Conservation (phyloP, 1,140 invertebrate species). For the Camponotus pennsylvanicus region DNA sequence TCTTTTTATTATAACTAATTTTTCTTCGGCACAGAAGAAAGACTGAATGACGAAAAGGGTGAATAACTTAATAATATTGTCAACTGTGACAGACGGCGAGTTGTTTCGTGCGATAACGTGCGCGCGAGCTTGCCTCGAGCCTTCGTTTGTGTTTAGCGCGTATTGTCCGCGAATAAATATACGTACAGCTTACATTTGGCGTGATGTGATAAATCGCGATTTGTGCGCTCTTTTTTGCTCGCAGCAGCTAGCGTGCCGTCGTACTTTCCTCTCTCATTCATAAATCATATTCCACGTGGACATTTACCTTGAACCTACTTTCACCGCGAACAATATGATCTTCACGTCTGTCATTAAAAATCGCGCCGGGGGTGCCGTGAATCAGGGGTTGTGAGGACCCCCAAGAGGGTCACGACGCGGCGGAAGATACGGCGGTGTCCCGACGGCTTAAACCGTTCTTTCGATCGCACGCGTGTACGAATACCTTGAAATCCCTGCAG, state of each 20-base stretch:
- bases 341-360: slow-evolving; percentile 68
- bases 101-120: slow-evolving; percentile 63
- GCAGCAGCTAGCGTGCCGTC: slow-evolving; percentile 36
- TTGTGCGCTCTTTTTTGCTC: slow-evolving; percentile 49
- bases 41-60: slow-evolving; percentile 12
- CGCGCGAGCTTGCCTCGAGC: slow-evolving; percentile 48
- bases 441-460: slow-evolving; percentile 35
- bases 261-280: slow-evolving; percentile 66
- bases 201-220: slow-evolving; percentile 43
- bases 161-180: slow-evolving; percentile 65
- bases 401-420: slow-evolving; percentile 39
- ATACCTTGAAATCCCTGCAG: slow-evolving; percentile 53
- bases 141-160: slow-evolving; percentile 63
- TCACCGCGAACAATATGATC: slow-evolving; percentile 40
- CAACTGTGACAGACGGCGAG: slow-evolving; percentile 60
- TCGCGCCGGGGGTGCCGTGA: slow-evolving; percentile 46
- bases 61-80: slow-evolving; percentile 58
- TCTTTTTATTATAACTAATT: slow-evolving; percentile 11
- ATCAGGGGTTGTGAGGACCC: slow-evolving; percentile 51
- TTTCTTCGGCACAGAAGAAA: neutral
- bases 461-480: slow-evolving; percentile 7
- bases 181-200: slow-evolving; percentile 43
- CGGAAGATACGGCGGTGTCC: slow-evolving; percentile 35
- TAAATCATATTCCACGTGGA: slow-evolving; percentile 60
- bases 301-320: slow-evolving; percentile 67